Conservation (phyloP, 2,113 vertebrate species). For the Piprites chloris region DNA sequence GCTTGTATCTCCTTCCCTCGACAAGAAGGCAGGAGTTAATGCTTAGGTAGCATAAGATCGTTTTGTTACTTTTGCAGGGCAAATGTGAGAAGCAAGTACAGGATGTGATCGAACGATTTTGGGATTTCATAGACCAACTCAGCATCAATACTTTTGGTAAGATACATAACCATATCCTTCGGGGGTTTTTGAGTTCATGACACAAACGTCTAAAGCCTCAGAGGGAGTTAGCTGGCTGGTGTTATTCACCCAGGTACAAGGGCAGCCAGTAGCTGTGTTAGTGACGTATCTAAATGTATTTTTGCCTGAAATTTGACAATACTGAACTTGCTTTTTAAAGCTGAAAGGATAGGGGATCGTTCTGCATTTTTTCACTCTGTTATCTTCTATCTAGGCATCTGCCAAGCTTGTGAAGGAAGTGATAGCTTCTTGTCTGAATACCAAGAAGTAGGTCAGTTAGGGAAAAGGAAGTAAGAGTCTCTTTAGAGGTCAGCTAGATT, state of each 20-base stretch:
- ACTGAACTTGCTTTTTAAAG: not conserved
- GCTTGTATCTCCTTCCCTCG: not conserved
- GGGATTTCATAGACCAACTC: conserved; percentile 98
- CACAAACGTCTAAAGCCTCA: fast-evolving
- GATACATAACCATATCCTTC: not conserved
- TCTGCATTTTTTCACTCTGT: not conserved
- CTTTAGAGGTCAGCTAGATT: not conserved
- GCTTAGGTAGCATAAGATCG: not conserved
- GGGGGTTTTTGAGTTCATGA: not conserved
- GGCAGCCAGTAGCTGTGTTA: not conserved
- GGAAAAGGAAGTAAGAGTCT: not conserved
- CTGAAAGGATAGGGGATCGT: not conserved
- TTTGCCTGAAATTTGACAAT: not conserved
- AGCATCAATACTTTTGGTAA: conserved; percentile 96
- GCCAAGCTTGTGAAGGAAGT: not conserved
- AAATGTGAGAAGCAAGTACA: conserved; percentile 98
- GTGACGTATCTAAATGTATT: not conserved
- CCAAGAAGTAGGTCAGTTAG: not conserved
- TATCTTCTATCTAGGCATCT: not conserved
- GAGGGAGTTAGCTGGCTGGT: not conserved
- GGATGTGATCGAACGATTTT: conserved; percentile 94
- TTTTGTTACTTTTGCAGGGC: conserved; percentile 73
- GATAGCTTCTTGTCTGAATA: not conserved
- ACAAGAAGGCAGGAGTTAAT: not conserved
- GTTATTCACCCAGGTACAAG: not conserved